Evolutionary conservation across 2,797 vertebrate species (phyloP).

Genomic region (Heterohyrax brucei): DNA sequence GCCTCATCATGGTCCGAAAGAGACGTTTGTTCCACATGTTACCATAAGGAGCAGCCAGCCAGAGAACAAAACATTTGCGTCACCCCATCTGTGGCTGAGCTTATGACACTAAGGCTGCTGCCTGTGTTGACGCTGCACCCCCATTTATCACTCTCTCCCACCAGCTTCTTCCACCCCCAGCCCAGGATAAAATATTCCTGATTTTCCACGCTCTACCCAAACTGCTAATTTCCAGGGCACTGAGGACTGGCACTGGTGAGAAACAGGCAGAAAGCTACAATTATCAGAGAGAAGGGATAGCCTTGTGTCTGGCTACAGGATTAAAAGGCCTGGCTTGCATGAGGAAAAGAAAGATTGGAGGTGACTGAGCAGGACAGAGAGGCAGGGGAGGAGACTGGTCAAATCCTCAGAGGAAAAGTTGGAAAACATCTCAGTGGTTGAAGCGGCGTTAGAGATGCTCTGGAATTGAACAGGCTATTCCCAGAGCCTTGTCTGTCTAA

Average conservation of each 20-base stretch:
- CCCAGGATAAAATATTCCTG: not conserved
- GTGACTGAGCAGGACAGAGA: not conserved
- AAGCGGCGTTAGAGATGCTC: slow-evolving; percentile 2
- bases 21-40: slow-evolving; percentile 90
- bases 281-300: not conserved
- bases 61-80: slow-evolving; percentile 77
- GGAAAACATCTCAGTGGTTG: not conserved
- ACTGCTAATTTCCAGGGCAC: not conserved
- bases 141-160: not conserved
- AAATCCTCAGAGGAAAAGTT: not conserved
- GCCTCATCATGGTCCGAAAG: slow-evolving; percentile 88
- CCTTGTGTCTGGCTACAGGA: not conserved
- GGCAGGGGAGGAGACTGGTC: not conserved
- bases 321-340: not conserved
- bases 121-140: not conserved
- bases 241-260: accelerated
- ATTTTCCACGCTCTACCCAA: not conserved
- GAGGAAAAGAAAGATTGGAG: not conserved
- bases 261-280: not conserved
- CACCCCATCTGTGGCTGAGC: slow-evolving; percentile 35
- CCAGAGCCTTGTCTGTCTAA: not conserved
- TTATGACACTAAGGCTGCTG: slow-evolving; percentile 74
- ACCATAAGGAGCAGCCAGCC: slow-evolving; percentile 80
- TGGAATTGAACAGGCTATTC: not conserved
- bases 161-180: not conserved